Base-by-base conservation (phyloP, 2,113 vertebrate species). In the Heteronetta atricapilla region DNA sequence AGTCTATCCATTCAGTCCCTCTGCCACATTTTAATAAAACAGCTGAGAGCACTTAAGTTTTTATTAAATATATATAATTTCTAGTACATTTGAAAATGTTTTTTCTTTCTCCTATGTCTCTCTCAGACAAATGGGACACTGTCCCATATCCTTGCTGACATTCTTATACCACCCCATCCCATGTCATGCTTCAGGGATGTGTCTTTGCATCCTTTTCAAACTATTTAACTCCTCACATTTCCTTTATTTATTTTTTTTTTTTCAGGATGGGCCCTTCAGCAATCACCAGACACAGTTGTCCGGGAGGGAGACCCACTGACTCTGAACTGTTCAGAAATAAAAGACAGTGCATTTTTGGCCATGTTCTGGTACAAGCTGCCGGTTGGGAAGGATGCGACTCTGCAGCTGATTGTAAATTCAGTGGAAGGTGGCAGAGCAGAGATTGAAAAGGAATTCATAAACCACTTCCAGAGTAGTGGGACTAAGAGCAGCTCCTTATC, bases 271-370 rank as follows among this genome's bases (percentile, higher is more conserved):
- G 50, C 68, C 29, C 7, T 89, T 31, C 58, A 86, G n/a, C 86
- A 93, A 6, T 70, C 58, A 0, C 69, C 76, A 59, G 69, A 86
- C n/a, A 48, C 9, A 33, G 14, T 55, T 22, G 31, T 86, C 20
- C 42, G 3, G 28, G 58, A 36, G 42, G 86, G 76, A 82, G 63
- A 64, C 8, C 31, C 81, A 34, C 48, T 80, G 40, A 63, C 33
- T 62, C 73, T 89, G 31, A 29, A 21, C 48, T 85, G 80, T 38
- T 62, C 33, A 3, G 2, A 4, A n/a, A 10, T 3, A n/a, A 13
- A 20, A 2, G 15, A 1, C 1, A 55, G 1, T 5, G 0, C 0
- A 11, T 1, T 31, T 3, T 1, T 0, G 0, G 0, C 0, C 8
- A 26, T 89, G 19, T 80, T 9, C 75, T 89, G 81, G 81, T 93